Evolutionary conservation across 2,113 vertebrate species (phyloP).

Genomic region (Carettochelys insculpta): DNA sequence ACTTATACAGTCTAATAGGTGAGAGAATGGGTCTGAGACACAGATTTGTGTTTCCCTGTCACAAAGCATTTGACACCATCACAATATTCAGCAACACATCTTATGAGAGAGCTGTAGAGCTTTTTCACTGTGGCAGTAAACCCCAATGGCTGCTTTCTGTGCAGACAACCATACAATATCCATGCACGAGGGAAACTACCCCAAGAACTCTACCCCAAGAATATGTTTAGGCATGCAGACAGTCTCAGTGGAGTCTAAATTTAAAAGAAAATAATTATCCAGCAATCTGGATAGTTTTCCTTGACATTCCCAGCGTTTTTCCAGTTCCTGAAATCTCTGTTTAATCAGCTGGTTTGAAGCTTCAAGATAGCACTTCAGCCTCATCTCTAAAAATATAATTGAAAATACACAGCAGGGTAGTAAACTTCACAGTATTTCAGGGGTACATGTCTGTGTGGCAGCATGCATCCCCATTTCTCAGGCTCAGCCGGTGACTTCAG

Average conservation of each 20-base stretch:
- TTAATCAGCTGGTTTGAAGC: neutral
- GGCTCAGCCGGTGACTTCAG: neutral
- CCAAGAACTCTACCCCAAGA: neutral
- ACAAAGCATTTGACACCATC: neutral
- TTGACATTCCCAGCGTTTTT: neutral
- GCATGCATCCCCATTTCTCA: neutral
- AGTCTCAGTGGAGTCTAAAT: neutral
- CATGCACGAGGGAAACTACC: neutral
- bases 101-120: neutral
- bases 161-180: rapidly evolving
- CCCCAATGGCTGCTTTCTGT: neutral
- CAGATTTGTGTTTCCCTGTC: rapidly evolving
- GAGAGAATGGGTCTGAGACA: neutral
- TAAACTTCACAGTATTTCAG: rapidly evolving
- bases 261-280: neutral
- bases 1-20: neutral
- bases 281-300: neutral
- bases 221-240: neutral
- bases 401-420: neutral
- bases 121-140: neutral
- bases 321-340: neutral
- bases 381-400: neutral
- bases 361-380: neutral
- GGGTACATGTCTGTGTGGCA: neutral
- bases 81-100: neutral